Percentiles rank a stretch among this genome's conserved stretches.
phyloP scores from a whole-genome alignment of 2,888 invertebrate species.

The Ormyrus nitidulus region DNA sequence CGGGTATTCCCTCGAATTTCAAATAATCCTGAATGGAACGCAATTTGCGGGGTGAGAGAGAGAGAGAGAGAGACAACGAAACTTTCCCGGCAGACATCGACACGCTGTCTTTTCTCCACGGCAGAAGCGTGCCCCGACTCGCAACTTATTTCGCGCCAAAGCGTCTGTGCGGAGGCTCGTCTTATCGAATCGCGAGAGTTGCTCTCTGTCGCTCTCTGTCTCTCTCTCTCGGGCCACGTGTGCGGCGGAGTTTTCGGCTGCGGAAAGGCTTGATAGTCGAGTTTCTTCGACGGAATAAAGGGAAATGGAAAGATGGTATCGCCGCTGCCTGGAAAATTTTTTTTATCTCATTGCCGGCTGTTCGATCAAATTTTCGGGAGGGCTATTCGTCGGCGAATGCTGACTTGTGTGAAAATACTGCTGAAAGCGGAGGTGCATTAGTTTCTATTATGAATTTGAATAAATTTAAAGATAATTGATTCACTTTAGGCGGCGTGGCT shows the following conservation, averaged over 20 bases:
- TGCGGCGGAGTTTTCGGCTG: not conserved
- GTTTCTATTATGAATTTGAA: too few species aligned
- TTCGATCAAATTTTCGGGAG: constrained; percentile 20
- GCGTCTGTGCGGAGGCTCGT: constrained; percentile 6
- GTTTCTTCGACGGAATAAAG: constrained; percentile 22
- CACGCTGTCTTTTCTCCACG: not conserved
- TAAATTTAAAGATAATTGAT: too few species aligned
- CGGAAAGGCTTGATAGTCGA: constrained; percentile 18
- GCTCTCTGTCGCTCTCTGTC: not conserved
- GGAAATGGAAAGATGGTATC: constrained; percentile 10
- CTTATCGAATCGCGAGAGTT: constrained; percentile 40
- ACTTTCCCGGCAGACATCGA: constrained; percentile 54
- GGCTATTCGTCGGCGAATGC: too few species aligned
- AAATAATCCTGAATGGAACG: constrained; percentile 71
- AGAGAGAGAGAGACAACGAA: constrained; percentile 35
- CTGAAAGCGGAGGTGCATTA: too few species aligned
- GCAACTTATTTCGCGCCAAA: constrained; percentile 51
- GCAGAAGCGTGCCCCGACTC: constrained; percentile 34
- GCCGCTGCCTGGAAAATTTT: not conserved
- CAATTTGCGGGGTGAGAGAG: constrained; percentile 67
- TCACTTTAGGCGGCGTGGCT: too few species aligned
- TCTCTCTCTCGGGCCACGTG: too few species aligned
- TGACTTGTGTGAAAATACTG: too few species aligned
- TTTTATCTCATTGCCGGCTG: constrained; percentile 15
- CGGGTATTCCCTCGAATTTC: constrained; percentile 69